Base-by-base conservation (phyloP, 2,888 invertebrate species). In the Punctoribates punctum region DNA sequence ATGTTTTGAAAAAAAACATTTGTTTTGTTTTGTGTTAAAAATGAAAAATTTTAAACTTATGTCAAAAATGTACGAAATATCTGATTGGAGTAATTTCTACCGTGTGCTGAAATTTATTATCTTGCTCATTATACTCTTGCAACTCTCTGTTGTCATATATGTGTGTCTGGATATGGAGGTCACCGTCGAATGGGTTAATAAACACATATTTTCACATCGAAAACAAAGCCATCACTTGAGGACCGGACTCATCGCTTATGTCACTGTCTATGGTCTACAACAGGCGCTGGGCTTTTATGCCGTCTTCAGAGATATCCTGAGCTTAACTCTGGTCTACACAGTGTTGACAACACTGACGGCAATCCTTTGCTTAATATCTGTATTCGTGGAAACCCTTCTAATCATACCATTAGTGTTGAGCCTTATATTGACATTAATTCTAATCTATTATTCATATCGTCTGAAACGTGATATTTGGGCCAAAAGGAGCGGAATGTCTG, bases 341-440 rank as follows among this genome's bases (percentile, higher is more conserved):
- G 0, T 70, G 3, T 23, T 70, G 20, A 13, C 70, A 20, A 11
- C 42, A 23, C 8, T 70, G 13, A 20, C 20, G 46, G 17, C 46
- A 38, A 70, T 70, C 70, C 13, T 70, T 8, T 70, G 42, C 42
- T 11, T 70, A 20, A 34, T 70, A 2, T 46, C n/a, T 17, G 70
- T 42, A 13, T 42, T 70, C 23, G 20, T 42, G 9, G 38, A 38
- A n/a, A 42, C 70, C 3, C 17, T 70, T 4, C 46, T 70, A 4
- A 11, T 23, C 15, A 20, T 46, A 46, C 46, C 70, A 34, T 23
- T 70, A 8, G 23, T 46, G 4, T 0, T 38, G 20, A 46, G 42
- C 4, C 2, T 42, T 13, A 8, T 20, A n/a, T 23, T 46, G 46
- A 70, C 70, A 13, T 4, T 13, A 9, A 23, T 38, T n/a, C 34